Evolutionary conservation across 2,888 invertebrate genomes (phyloP), one percentile per base, ranked within the genome.

Genomic region (Dichetophora obliterata): DNA sequence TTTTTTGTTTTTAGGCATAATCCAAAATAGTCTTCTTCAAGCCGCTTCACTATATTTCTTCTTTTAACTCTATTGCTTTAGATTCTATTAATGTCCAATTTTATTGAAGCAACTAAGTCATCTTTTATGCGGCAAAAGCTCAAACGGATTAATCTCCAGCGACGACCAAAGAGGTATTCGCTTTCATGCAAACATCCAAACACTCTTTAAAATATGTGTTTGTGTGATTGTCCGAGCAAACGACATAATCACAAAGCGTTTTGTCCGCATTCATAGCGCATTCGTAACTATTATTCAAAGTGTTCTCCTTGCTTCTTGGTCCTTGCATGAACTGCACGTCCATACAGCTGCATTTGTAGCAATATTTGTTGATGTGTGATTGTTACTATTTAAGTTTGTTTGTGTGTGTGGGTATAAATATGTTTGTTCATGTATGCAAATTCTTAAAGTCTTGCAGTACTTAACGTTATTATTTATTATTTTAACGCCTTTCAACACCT

Each of bases 401-500:
- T 63, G 63, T 52, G 75, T 81, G 70, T 57, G 52, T 52, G 72
- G 71, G 63, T 76, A 85, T 83, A 63, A 59, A 37, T 59, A 70
- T 24, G 34, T 52, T 72, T 66, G 66, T 43, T 85, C 84, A 83
- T 82, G 84, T 84, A 85, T 86, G 85, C 84, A 85, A 86, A 86
- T 86, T 86, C 86, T 86, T 85, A 84, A 86, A 86, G 84, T 84
- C 84, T 19, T 22, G 63, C 66, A 66, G 85, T 86, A 85, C 86
- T 86, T 86, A 86, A 82, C 82, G 82, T 84, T 86, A 86, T 86
- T 86, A 86, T 86, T 86, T 86, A 86, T 86, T 86, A 85, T 86
- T 85, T 85, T 85, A 86, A 83, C 85, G 85, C 85, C 86, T 86
- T 80, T 83, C 84, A 86, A 83, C 86, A 86, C 84, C 84, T 86